Conservation (phyloP, 2,797 vertebrate genomes). For the Luscinia megarhynchos region DNA sequence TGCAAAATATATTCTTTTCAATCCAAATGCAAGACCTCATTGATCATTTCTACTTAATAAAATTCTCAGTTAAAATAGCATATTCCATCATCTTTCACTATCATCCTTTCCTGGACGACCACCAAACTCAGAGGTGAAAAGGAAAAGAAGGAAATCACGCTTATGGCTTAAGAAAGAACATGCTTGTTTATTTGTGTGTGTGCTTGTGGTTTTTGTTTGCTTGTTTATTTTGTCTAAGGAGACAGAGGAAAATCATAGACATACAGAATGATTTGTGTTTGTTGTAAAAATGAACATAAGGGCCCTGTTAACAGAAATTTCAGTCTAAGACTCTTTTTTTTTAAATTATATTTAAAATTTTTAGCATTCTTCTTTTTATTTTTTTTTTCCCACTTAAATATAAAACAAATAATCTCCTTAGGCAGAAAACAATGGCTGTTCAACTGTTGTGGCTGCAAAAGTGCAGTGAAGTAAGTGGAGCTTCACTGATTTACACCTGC, state of each 20-base stretch:
- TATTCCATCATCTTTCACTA: not conserved
- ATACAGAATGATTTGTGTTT: not conserved
- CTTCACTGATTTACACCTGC: not conserved
- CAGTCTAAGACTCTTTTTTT: not conserved
- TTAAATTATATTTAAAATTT: not conserved
- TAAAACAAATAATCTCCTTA: not conserved
- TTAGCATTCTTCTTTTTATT: accelerated
- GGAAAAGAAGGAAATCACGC: accelerated
- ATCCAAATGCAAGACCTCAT: not conserved
- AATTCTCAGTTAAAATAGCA: not conserved
- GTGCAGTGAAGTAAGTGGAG: not conserved
- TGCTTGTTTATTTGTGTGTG: not conserved
- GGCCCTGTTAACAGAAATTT: not conserved
- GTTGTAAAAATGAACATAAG: not conserved
- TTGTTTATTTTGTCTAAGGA: not conserved
- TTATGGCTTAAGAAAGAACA: accelerated
- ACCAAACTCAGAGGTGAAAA: not conserved
- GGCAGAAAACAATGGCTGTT: not conserved
- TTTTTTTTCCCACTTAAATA: not conserved
- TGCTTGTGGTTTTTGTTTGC: accelerated
- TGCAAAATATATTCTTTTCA: not conserved
- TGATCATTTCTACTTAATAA: not conserved
- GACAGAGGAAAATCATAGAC: not conserved
- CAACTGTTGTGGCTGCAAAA: not conserved
- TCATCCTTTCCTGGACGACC: not conserved